These are phyloP conservation scores for Lordiphosa stackelbergi DNA, from an alignment of 1,140 invertebrate genomes.

Conservation along the genomic window DNA sequence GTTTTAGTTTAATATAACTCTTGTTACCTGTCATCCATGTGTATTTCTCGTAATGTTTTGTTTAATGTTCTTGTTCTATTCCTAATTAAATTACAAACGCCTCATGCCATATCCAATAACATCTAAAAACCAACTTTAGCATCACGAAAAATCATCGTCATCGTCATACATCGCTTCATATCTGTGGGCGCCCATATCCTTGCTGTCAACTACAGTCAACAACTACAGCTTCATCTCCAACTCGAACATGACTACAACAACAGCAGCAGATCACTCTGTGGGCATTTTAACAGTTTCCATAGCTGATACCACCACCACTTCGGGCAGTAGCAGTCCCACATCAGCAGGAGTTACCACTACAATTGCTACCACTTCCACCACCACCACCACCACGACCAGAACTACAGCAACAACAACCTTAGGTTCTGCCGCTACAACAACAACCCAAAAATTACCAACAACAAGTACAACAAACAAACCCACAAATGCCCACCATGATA, in stretches of 20 bases:
- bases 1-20: conserved; percentile 2
- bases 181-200: conserved; percentile 54
- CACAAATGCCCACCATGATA: conserved; percentile 7
- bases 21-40: background rate
- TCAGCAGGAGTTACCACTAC: conserved; percentile 20
- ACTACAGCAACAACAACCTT: conserved; percentile 11
- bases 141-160: conserved; percentile 58
- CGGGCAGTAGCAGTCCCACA: conserved; percentile 14
- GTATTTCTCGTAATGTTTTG: conserved; percentile 36
- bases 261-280: conserved; percentile 4
- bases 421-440: conserved; percentile 24
- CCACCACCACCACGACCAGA: background rate
- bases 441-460: conserved; percentile 24
- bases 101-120: conserved; percentile 14
- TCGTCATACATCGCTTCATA: conserved; percentile 63
- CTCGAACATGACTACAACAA: conserved; percentile 1
- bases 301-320: conserved; percentile 24
- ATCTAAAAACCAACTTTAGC: conserved; percentile 31
- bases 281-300: conserved; percentile 40
- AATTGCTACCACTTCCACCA: conserved; percentile 15
- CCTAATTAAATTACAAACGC: conserved; percentile 9
- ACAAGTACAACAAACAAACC: conserved; percentile 3
- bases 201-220: conserved; percentile 34
- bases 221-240: conserved; percentile 14
- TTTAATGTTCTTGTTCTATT: conserved; percentile 46